A percentile compares a stretch with the other conserved stretches of the same genome.
Evolutionary conservation across 2,113 vertebrate species (phyloP).

Genomic region (Potamarius usumacintae): DNA sequence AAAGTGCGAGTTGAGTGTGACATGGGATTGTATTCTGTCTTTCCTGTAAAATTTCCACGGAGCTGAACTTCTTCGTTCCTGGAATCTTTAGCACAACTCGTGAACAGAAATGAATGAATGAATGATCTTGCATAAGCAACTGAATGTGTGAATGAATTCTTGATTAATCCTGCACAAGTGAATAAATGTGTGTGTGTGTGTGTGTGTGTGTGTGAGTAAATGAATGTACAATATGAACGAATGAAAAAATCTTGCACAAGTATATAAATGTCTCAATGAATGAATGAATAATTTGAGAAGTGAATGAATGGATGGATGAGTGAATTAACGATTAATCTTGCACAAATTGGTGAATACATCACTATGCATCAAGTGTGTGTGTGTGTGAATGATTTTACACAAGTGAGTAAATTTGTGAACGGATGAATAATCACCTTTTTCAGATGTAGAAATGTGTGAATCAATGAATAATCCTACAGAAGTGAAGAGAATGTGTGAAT

Average conservation of each 20-base stretch:
- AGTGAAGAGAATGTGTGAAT: background rate
- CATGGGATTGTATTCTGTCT: background rate
- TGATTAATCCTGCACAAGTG: too few species aligned
- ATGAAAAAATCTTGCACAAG: background rate
- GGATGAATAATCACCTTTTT: background rate
- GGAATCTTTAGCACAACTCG: background rate
- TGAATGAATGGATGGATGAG: background rate
- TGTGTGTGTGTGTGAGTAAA: background rate
- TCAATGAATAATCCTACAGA: background rate
- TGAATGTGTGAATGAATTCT: background rate
- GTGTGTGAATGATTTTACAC: background rate
- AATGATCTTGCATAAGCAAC: too few species aligned
- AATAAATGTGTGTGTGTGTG: background rate
- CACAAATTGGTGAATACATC: background rate
- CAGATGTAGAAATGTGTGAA: background rate
- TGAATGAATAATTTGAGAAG: background rate
- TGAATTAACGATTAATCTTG: background rate
- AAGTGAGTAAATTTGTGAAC: background rate
- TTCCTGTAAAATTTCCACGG: background rate
- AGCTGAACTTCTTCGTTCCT: background rate
- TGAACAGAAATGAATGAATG: background rate
- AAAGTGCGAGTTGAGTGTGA: background rate
- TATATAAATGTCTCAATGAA: background rate
- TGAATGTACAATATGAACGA: background rate
- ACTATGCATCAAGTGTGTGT: too few species aligned